Evolutionary conservation across 1,140 invertebrate genomes (phyloP).

Genomic region (Hyles vespertilio): DNA sequence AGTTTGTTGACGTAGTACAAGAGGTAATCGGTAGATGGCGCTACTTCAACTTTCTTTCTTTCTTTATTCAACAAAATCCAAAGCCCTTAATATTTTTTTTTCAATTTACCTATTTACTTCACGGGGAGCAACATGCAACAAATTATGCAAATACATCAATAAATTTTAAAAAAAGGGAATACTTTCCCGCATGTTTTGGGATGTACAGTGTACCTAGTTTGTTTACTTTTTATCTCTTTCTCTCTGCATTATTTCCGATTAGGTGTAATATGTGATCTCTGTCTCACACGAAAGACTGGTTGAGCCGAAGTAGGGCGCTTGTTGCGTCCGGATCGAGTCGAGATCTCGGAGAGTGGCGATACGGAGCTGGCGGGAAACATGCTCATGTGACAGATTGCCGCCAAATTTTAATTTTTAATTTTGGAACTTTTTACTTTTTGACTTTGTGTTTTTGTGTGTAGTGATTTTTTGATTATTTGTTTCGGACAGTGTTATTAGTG

Average conservation of each 20-base stretch:
- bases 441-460: constrained; percentile 43
- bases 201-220: constrained; percentile 2
- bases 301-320: constrained; percentile 66
- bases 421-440: constrained; percentile 48
- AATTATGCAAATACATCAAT: too few species aligned
- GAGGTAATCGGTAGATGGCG: constrained; percentile 18
- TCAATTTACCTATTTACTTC: too few species aligned
- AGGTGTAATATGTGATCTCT: constrained; percentile 38
- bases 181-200: too few species aligned
- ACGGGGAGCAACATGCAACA: too few species aligned
- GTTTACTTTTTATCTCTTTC: constrained; percentile 21
- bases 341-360: constrained; percentile 67
- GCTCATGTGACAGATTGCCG: constrained; percentile 66
- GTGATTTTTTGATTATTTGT: constrained; percentile 29
- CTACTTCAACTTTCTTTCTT: constrained; percentile 1
- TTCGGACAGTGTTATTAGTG: constrained; percentile 27
- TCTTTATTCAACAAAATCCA: background rate
- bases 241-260: constrained; percentile 7
- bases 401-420: constrained; percentile 50
- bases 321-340: constrained; percentile 51
- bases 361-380: constrained; percentile 64
- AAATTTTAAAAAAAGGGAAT: too few species aligned
- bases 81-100: too few species aligned
- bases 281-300: constrained; percentile 50
- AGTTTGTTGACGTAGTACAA: background rate